phyloP scores from a whole-genome alignment of 2,797 vertebrate species.

The Acrocephalus scirpaceus region DNA sequence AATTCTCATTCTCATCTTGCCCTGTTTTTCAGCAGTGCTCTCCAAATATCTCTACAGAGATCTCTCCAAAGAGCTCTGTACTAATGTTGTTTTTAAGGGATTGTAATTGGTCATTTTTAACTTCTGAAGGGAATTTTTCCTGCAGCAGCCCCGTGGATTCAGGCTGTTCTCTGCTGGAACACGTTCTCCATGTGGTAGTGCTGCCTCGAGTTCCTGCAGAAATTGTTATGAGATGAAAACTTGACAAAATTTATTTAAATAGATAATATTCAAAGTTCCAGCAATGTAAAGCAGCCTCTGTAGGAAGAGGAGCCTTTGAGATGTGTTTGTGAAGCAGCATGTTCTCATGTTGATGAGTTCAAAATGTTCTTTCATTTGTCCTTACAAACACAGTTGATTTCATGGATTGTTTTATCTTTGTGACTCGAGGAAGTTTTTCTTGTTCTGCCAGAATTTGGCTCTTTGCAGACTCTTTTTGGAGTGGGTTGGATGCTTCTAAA shows the following conservation, averaged over 20 bases:
- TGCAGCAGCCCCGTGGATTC: neutral
- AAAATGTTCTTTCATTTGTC: neutral
- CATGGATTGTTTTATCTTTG: neutral
- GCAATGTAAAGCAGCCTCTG: neutral
- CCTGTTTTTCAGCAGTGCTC: neutral
- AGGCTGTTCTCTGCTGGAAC: neutral
- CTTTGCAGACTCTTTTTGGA: neutral
- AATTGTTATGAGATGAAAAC: neutral
- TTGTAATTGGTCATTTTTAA: neutral
- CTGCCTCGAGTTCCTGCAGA: slow-evolving; percentile 21
- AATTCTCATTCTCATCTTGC: neutral
- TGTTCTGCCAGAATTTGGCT: neutral
- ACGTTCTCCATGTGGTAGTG: neutral
- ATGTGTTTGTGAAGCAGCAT: neutral
- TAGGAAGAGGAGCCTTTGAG: neutral
- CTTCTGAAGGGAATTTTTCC: neutral
- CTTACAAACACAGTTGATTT: neutral
- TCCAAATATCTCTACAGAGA: neutral
- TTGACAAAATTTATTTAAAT: neutral
- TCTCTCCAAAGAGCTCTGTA: neutral
- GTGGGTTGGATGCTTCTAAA: neutral
- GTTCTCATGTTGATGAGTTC: neutral
- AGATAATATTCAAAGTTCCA: neutral
- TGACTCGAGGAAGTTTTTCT: neutral
- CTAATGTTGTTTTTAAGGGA: neutral